Base-by-base conservation (phyloP, 2,888 invertebrate species). In the Atherix ibis region DNA sequence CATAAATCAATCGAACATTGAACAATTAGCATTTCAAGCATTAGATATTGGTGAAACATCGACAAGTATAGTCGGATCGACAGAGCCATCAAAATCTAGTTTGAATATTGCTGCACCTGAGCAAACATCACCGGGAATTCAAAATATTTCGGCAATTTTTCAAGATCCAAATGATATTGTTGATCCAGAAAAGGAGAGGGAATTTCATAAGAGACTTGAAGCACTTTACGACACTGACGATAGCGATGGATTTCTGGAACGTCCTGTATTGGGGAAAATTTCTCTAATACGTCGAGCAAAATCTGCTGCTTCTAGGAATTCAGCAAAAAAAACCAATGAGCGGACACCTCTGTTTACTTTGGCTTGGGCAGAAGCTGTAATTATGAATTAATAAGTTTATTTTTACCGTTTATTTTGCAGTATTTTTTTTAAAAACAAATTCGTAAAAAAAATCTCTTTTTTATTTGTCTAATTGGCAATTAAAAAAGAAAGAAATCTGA, bases 261-360 rank as follows among this genome's bases (percentile, higher is more conserved):
- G 67, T 1, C 73, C 74, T n/a, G 56, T 76, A 24, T 54, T 78
- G 40, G 78, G 78, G 0, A 70, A 74, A 35, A 65, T 76, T 1
- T 74, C 76, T 0, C 62, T 78, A 31, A 71, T 72, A 3, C 64
- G 73, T 8, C 58, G 77, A n/a, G 77, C 76, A 0, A 71, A 75
- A 34, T 72, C 75, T 1, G 76, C 76, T 1, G 46, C 61, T 9
- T 50, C 54, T 12, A 52, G 53, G 27, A 46, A 46, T 3, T 37
- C 46, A 12, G 40, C 44, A 3, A 42, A 39, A 18, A 31, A 30
- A 10, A 34, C 40, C 17, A 41, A 33, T 6, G 43, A 42, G 17
- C 27, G 36, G 6, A 37, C 44, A 34, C 44, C 43, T n/a, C 32
- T 46, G 13, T 45, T 42, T 30, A 39, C 40, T 35, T 42, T 43